These are phyloP conservation scores for Calameuta pallipes DNA, from an alignment of 2,888 invertebrate species.

Conservation along the genomic window DNA sequence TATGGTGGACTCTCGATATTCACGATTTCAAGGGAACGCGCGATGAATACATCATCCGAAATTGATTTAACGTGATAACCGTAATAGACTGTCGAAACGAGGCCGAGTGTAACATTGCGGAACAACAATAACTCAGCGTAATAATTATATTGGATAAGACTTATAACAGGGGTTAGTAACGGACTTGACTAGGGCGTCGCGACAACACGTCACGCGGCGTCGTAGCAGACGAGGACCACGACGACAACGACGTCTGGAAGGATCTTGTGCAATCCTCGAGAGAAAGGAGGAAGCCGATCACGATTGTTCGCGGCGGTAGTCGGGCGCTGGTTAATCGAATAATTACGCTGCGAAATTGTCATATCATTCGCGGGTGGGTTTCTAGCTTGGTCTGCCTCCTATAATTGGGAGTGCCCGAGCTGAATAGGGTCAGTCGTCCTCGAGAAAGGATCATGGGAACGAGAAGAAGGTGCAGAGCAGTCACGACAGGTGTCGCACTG, in stretches of 20 bases:
- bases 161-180: neutral
- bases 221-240: neutral
- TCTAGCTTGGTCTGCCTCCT: conserved; percentile 44
- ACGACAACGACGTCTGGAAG: conserved; percentile 10
- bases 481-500: neutral
- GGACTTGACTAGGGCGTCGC: neutral
- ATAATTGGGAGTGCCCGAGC: conserved; percentile 49
- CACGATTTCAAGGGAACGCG: neutral
- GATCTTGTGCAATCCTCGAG: conserved; percentile 49
- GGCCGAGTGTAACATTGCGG: neutral
- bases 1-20: neutral
- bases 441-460: conserved; percentile 39
- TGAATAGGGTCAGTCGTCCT: conserved; percentile 43
- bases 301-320: conserved; percentile 26
- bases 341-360: conserved; percentile 52
- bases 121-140: neutral
- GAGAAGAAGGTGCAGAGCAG: conserved; percentile 3
- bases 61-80: neutral
- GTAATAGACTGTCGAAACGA: neutral
- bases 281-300: conserved; percentile 62
- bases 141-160: neutral
- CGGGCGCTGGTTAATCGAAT: conserved; percentile 18
- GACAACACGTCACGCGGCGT: neutral
- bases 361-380: conserved; percentile 51
- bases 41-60: neutral